Evolutionary conservation across 2,797 vertebrate species (phyloP), one percentile per base, ranked within the genome.

Genomic region (Lithobates pipiens): DNA sequence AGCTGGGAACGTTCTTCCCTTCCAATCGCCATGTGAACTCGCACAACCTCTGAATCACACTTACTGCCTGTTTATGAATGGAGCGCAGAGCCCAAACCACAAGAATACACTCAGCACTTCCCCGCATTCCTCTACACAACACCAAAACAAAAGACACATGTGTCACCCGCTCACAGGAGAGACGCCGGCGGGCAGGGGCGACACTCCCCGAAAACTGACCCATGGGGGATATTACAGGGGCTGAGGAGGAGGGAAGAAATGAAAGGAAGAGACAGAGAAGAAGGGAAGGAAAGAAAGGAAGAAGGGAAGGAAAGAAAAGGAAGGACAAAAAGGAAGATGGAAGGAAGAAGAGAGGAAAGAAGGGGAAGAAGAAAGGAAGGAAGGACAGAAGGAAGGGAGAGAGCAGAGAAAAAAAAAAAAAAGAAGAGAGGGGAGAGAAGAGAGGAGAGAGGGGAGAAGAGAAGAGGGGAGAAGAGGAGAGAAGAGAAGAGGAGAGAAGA

Each of bases 21-120:
- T 25, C 9, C 72, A n/a, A 29, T 74, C 32, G 34, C 72, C 44
- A 21, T 25, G 32, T 67, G 63, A 69, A 79, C 77, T 81, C 68
- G 39, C 69, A 39, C 29, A 69, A 81, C 79, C 68, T 72, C 46
- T 57, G 69, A 81, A 39, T 71, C 79, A 81, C 29, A 11, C 61
- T 25, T 8, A 65, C 61, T 25, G 69, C 23, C 4, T 39, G 34
- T 73, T 54, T 44, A 44, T 73, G 71, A 63, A 57, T 39, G 76
- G 39, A 27, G 61, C 5, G 1, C 23, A 68, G 10, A 68, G 13
- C 21, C n/a, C 29, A 79, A 79, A 69, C 77, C 77, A 25, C 36
- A 71, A 11, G 13, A 34, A 32, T 50, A 70, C 68, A 70, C 68
- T 70, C 68, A 70, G 68, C 68, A 34, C 50, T 54, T 54, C 61